Evolutionary conservation across 2,113 vertebrate species (phyloP), one percentile per base, ranked within the genome.

Genomic region (Butastur rufipennis): DNA sequence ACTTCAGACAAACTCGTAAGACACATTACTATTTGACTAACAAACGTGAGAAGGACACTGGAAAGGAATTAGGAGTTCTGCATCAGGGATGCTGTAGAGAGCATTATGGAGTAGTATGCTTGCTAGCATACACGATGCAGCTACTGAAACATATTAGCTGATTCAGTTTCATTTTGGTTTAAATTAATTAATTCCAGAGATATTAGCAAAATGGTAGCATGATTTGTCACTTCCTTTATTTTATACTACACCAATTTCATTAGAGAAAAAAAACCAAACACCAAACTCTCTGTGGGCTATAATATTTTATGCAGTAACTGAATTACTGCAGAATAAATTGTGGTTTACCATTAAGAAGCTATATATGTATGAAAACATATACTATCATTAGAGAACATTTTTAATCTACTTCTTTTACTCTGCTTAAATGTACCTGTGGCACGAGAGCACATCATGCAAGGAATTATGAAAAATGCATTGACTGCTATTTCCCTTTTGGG

Each of bases 151-250:
- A 11, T 34, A 79, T 20, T 78, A 86, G 83, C n/a, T 92, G 75
- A 90, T 68, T 68, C 74, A 74, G 55, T 77, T 95, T 85, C 10
- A 27, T 68, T 96, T 53, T 79, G 21, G 73, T 27, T 92, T 38
- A 95, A 95, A 67, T 71, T 4, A 94, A 90, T 72, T 65, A 70
- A 50, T 94, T 95, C 53, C n/a, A 93, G 48, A 87, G 45, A 68
- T 59, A 75, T 14, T 61, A 81, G 81, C 23, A 81, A 74, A 81
- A 81, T 53, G 14, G 48, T 25, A 87, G 67, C 23, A 58, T 3
- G 11, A 26, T 85, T 71, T 67, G 26, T 73, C 38, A 79, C 36
- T 68, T 79, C 84, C 34, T 52, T 81, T 81, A 70, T 81, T 89
- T 72, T 62, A 48, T 27, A 53, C 11, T 40, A 53, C 12, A 71